Percentiles rank a stretch among this genome's conserved stretches.
phyloP scores from a whole-genome alignment of 2,113 vertebrate genomes.

The Hymenochirus boettgeri region DNA sequence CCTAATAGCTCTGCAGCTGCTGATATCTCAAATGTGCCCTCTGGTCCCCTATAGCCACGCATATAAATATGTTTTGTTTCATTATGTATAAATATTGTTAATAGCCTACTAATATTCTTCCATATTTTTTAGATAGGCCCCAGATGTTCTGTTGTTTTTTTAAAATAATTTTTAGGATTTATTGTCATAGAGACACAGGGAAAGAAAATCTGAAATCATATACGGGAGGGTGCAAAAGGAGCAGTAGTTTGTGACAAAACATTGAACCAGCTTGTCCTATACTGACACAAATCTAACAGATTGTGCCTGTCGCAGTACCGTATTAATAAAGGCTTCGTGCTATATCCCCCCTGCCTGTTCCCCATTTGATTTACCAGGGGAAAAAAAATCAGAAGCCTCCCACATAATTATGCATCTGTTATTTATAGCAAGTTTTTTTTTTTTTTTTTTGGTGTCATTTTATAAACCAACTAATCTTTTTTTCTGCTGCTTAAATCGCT shows the following conservation, averaged over 20 bases:
- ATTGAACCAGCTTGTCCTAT: neutral
- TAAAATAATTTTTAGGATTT: neutral
- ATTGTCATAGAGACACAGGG: neutral
- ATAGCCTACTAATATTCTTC: neutral
- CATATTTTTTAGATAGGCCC: neutral
- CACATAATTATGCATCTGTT: conserved; percentile 3
- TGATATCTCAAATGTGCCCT: too few relatives aligned
- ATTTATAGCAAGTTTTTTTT: neutral
- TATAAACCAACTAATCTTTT: neutral
- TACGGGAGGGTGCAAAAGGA: neutral
- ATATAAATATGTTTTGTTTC: too few relatives aligned
- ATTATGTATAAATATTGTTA: neutral
- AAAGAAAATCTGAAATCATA: neutral
- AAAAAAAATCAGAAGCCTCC: neutral
- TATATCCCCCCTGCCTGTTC: conserved; percentile 1
- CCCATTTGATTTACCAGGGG: neutral
- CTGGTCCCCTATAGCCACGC: too few relatives aligned
- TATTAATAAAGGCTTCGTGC: neutral
- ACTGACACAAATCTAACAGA: neutral
- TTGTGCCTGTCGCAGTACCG: neutral
- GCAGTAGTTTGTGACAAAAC: neutral
- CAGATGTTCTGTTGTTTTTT: neutral
- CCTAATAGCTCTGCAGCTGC: too few relatives aligned
- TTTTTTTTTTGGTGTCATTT: neutral
- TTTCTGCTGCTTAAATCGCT: neutral